phyloP scores from a whole-genome alignment of 2,113 vertebrate species.

The Istiophorus platypterus region DNA sequence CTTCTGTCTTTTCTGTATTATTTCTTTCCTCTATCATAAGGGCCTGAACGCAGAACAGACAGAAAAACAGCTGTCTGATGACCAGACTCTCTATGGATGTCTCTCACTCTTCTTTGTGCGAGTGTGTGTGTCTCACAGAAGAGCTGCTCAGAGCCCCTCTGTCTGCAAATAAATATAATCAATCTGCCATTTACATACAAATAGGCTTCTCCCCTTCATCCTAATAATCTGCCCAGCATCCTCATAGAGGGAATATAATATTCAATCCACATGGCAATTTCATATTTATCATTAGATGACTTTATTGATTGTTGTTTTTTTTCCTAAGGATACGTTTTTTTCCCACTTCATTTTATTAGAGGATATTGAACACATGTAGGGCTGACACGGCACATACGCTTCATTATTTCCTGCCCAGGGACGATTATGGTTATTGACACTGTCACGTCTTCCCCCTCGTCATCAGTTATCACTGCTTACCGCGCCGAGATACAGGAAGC shows the following conservation, averaged over 20 bases:
- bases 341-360: conserved; percentile 85
- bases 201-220: conserved; percentile 82
- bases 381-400: conserved; percentile 79
- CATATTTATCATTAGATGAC: conserved; percentile 84
- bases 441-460: conserved; percentile 88
- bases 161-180: conserved; percentile 87
- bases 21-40: conserved; percentile 64
- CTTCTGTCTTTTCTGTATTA: conserved; percentile 54
- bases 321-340: conserved; percentile 44
- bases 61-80: conserved; percentile 72
- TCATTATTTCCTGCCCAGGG: conserved; percentile 88
- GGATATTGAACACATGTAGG: conserved; percentile 84
- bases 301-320: conserved; percentile 85
- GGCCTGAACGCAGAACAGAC: conserved; percentile 62
- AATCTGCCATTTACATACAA: conserved; percentile 88
- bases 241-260: conserved; percentile 77
- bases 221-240: conserved; percentile 79
- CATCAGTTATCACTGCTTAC: conserved; percentile 88
- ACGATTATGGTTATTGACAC: conserved; percentile 90
- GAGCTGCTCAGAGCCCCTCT: conserved; percentile 55
- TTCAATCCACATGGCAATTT: conserved; percentile 79
- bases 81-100: conserved; percentile 57
- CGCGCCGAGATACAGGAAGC: conserved; percentile 58
- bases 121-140: conserved; percentile 22
- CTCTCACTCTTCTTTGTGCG: conserved; percentile 54